Percentiles rank a stretch among this genome's conserved stretches.
phyloP scores from a whole-genome alignment of 2,888 invertebrate genomes.

The Agriopis marginaria region DNA sequence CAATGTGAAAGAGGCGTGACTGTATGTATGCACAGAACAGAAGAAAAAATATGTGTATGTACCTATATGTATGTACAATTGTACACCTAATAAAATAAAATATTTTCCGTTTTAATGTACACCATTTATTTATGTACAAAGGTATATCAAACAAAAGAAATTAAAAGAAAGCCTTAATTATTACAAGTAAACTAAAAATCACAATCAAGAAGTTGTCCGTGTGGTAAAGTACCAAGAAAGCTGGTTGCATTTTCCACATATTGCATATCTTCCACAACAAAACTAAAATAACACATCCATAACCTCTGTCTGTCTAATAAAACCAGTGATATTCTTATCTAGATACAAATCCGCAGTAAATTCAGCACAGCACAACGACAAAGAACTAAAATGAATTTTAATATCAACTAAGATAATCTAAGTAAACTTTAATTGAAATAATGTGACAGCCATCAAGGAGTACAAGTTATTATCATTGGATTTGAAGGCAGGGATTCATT shows the following conservation, averaged over 20 bases:
- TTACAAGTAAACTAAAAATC: no score
- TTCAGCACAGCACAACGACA: conserved; percentile 21
- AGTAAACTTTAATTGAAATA: conserved; percentile 30
- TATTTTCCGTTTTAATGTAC: no score
- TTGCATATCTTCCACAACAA: not conserved
- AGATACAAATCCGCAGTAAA: conserved; percentile 32
- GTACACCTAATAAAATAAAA: no score
- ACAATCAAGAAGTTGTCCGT: no score
- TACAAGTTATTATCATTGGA: conserved; percentile 24
- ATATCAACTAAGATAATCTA: conserved; percentile 30
- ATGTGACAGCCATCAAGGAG: conserved; percentile 24
- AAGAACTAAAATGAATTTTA: conserved; percentile 31
- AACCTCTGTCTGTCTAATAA: conserved; percentile 24
- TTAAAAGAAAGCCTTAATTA: no score
- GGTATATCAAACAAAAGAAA: no score
- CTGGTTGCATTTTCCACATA: not conserved
- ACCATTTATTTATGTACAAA: no score
- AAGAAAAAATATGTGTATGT: no score
- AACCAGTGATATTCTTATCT: conserved; percentile 31
- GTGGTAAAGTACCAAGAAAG: no score
- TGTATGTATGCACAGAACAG: no score
- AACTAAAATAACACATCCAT: conserved; percentile 4
- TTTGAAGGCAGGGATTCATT: conserved; percentile 26
- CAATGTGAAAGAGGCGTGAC: no score
- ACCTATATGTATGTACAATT: no score